Conservation (phyloP, 2,888 invertebrate species). For the Drosophila prostipennis region DNA sequence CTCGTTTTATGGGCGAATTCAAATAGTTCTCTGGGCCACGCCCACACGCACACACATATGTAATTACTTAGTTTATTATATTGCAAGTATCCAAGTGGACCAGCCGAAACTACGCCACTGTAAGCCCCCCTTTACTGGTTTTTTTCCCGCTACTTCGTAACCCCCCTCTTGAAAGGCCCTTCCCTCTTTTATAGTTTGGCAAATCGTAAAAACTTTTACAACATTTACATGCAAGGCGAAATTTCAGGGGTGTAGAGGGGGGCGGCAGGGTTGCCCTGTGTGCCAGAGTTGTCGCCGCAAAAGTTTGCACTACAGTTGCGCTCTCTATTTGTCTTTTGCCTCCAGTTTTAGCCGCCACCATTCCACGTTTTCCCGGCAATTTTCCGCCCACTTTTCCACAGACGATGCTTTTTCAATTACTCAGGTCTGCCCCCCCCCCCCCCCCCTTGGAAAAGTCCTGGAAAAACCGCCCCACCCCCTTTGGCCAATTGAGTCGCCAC, state of each 20-base stretch:
- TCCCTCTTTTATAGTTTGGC: constrained; percentile 73
- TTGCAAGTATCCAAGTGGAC: constrained; percentile 69
- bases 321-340: constrained; percentile 71
- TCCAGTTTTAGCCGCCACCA: constrained; percentile 4
- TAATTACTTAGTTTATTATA: constrained; percentile 79
- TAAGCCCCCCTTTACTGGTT: constrained; percentile 4
- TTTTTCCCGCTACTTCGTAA: neutral
- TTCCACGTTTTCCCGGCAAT: neutral
- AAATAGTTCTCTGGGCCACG: constrained; percentile 61
- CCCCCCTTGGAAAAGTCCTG: neutral
- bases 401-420: constrained; percentile 61
- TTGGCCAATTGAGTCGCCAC: constrained; percentile 58
- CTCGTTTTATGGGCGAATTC: constrained; percentile 73
- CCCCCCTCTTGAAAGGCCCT: constrained; percentile 16
- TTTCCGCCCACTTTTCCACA: constrained; percentile 6
- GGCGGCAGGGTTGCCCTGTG: constrained; percentile 8
- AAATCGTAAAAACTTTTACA: constrained; percentile 78
- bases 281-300: constrained; percentile 72
- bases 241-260: neutral
- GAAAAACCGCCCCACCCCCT: neutral
- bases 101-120: constrained; percentile 9
- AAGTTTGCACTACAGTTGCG: constrained; percentile 64
- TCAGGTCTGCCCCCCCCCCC: constrained; percentile 25
- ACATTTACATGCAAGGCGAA: constrained; percentile 68
- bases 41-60: constrained; percentile 51